Evolutionary conservation across 2,113 vertebrate genomes (phyloP).

Genomic region (Murina feae): DNA sequence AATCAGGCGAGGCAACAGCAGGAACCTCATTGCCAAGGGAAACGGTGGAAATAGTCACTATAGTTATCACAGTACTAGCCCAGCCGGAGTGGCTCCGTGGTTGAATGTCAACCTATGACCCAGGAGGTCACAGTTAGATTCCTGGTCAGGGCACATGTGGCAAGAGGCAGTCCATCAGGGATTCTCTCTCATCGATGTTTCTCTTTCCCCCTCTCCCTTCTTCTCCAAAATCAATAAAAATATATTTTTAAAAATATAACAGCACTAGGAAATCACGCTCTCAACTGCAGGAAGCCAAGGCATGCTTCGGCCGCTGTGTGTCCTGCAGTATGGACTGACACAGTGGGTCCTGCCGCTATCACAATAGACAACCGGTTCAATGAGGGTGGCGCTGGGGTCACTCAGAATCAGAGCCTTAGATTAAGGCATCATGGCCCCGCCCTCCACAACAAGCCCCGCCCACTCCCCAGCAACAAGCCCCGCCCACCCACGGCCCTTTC

Average conservation of each 20-base stretch:
- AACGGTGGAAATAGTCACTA: conserved; percentile 64
- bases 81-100: too few relatives aligned
- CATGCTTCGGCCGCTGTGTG: conserved; percentile 49
- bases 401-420: not conserved
- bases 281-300: conserved; percentile 61
- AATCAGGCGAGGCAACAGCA: not conserved
- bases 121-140: too few relatives aligned
- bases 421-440: not conserved
- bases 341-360: conserved; percentile 33
- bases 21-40: conserved; percentile 59
- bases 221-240: too few relatives aligned
- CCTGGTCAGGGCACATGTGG: too few relatives aligned
- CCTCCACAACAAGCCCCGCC: not conserved
- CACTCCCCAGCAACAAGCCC: too few relatives aligned
- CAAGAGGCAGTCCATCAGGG: too few relatives aligned
- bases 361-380: not conserved
- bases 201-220: too few relatives aligned
- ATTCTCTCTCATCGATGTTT: too few relatives aligned
- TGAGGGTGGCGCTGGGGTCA: not conserved
- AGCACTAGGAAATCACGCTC: conserved; percentile 43
- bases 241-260: not conserved
- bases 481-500: not conserved
- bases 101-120: too few relatives aligned
- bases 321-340: conserved; percentile 43
- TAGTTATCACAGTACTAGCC: not conserved